Evolutionary conservation across 2,888 invertebrate species (phyloP).

Genomic region (Luffia ferchaultella): DNA sequence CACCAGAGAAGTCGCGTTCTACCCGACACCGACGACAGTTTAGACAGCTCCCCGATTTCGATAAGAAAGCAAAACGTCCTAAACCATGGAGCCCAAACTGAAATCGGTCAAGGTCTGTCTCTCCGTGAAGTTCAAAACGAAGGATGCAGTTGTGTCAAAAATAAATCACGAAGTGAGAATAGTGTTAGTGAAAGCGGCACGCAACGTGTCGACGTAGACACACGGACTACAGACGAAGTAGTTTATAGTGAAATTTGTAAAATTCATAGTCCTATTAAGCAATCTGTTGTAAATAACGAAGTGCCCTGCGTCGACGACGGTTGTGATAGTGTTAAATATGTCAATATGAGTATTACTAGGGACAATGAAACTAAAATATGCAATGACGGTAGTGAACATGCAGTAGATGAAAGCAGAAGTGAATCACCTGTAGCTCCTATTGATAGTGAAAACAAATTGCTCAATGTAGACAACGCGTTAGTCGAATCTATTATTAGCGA

Average conservation of each 20-base stretch:
- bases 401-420: conserved; percentile 27
- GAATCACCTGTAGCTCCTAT: conserved; percentile 14
- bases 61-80: conserved; percentile 31
- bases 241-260: conserved; percentile 73
- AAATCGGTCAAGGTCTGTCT: conserved; percentile 50
- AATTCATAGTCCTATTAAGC: conserved; percentile 60
- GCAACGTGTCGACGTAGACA: conserved; percentile 19
- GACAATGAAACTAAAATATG: conserved; percentile 25
- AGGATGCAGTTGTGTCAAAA: conserved; percentile 29
- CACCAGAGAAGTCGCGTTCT: conserved; percentile 18
- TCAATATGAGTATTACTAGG: conserved; percentile 15
- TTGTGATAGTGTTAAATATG: conserved; percentile 43
- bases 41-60: conserved; percentile 25
- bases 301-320: conserved; percentile 32
- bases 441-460: conserved; percentile 22
- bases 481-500: conserved; percentile 39
- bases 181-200: conserved; percentile 15
- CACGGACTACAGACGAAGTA: conserved; percentile 38
- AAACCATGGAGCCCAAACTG: conserved; percentile 56
- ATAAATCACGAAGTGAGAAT: conserved; percentile 25
- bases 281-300: conserved; percentile 24
- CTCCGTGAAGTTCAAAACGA: conserved; percentile 51
- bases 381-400: conserved; percentile 28
- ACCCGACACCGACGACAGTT: conserved; percentile 26
- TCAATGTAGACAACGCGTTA: conserved; percentile 30